Evolutionary conservation across 2,888 invertebrate genomes (phyloP).

Genomic region (Drosophila mimetica): DNA sequence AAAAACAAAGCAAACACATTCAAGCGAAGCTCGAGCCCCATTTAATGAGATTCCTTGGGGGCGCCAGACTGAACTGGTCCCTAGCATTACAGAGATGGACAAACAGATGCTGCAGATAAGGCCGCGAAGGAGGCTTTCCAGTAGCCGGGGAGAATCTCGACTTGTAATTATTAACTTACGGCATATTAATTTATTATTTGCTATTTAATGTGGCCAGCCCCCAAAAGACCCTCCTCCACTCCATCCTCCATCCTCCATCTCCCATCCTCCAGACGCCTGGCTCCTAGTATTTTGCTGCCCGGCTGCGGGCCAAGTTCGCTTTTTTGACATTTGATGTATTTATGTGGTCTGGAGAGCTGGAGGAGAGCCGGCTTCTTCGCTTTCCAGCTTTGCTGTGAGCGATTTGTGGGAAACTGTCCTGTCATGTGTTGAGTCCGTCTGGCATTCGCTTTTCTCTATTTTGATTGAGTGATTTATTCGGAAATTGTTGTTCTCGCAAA

Average conservation of each 20-base stretch:
- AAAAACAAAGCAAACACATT: slow-evolving; percentile 19
- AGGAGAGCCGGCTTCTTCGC: slow-evolving; percentile 28
- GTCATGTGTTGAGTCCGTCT: slow-evolving; percentile 67
- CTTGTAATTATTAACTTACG: slow-evolving; percentile 79
- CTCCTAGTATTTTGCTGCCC: slow-evolving; percentile 43
- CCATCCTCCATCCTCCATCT: slow-evolving; percentile 1
- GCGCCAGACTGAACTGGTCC: slow-evolving; percentile 12
- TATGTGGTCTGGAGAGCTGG: slow-evolving; percentile 64
- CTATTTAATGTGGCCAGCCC: slow-evolving; percentile 76
- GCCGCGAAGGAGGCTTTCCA: slow-evolving; percentile 47
- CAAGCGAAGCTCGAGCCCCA: slow-evolving; percentile 18
- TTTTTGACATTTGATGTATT: slow-evolving; percentile 80
- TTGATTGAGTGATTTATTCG: slow-evolving; percentile 80
- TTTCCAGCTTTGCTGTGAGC: slow-evolving; percentile 61
- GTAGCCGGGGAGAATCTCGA: slow-evolving; percentile 73
- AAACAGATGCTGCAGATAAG: slow-evolving; percentile 54
- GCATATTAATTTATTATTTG: slow-evolving; percentile 80
- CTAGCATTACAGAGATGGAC: slow-evolving; percentile 20
- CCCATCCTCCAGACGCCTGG: slow-evolving; percentile 4
- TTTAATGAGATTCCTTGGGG: slow-evolving; percentile 73
- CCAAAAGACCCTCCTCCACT: slow-evolving; percentile 32
- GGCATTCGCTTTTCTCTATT: slow-evolving; percentile 58
- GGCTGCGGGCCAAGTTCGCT: slow-evolving; percentile 68
- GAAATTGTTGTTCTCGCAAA: slow-evolving; percentile 73
- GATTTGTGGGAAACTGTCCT: slow-evolving; percentile 79